Conservation (phyloP, 37 sponge, comb jelly and placozoan genomes). For the Halichondria panicea region DNA sequence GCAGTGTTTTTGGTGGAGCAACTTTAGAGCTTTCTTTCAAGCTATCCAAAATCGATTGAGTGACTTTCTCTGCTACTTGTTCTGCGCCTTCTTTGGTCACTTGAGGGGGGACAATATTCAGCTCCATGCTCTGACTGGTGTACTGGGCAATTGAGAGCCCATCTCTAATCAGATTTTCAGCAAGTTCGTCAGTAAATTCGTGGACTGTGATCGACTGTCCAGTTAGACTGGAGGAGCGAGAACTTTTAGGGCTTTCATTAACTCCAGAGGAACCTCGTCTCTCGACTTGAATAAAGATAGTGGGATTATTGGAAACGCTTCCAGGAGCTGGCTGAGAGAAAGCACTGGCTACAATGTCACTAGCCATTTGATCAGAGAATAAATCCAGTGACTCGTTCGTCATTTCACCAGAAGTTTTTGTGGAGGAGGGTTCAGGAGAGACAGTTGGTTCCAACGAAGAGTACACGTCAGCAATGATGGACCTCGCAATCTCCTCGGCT, state of each 20-base stretch:
- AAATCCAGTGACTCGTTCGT: neutral
- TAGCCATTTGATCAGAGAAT: constrained; percentile 11
- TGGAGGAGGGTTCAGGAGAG: neutral
- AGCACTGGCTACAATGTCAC: constrained; percentile 17
- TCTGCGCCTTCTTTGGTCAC: neutral
- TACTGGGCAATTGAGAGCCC: constrained; percentile 17
- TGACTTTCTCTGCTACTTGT: too few species aligned
- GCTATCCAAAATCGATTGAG: too few species aligned
- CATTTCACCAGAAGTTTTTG: neutral
- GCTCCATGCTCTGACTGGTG: neutral
- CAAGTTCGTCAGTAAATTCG: constrained; percentile 45
- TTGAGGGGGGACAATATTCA: neutral
- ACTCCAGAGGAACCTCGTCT: neutral
- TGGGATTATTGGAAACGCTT: neutral
- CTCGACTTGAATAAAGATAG: constrained; percentile 18
- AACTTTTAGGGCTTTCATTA: constrained; percentile 20
- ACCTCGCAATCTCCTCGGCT: constrained; percentile 4
- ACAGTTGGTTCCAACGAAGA: neutral
- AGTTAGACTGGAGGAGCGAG: constrained; percentile 47
- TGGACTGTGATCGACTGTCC: constrained; percentile 41
- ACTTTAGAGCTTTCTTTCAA: too few species aligned
- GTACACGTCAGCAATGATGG: constrained; percentile 14
- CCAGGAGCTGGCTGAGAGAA: neutral
- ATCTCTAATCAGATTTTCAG: constrained; percentile 16
- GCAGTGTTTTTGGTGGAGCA: too few species aligned